These are phyloP conservation scores for Peromyscus maniculatus DNA, from an alignment of 2,113 vertebrate genomes.

Conservation along the genomic window DNA sequence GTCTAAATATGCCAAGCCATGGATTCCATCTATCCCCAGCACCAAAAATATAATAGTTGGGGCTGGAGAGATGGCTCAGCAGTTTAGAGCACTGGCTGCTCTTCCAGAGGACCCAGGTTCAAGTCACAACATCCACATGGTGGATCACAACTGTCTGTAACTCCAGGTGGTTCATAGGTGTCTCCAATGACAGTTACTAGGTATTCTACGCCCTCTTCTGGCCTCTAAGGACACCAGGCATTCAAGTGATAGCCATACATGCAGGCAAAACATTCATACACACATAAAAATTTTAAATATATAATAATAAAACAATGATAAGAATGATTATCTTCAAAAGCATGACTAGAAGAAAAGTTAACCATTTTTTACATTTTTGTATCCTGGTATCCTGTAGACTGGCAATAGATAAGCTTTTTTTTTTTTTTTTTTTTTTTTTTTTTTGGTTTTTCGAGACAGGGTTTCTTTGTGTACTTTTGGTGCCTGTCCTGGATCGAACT, in stretches of 20 bases:
- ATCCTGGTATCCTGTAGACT: neutral
- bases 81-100: neutral
- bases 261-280: neutral
- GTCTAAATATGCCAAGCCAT: neutral
- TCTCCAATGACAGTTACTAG: neutral
- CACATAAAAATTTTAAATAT: neutral
- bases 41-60: neutral
- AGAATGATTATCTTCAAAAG: neutral
- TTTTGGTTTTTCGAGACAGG: no score
- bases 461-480: no score
- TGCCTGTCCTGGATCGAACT: no score
- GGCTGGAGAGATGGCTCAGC: neutral
- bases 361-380: slow-evolving; percentile 1
- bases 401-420: neutral
- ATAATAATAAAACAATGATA: neutral
- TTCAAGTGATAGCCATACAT: neutral
- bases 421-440: no score
- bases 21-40: neutral
- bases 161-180: neutral
- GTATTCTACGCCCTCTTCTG: neutral
- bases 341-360: neutral
- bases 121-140: no score
- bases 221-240: neutral
- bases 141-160: neutral
- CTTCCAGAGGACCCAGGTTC: neutral